A percentile compares a stretch with the other conserved stretches of the same genome.
Conservation (phyloP, 1,140 invertebrate genomes). For the Hylaeus volcanicus region DNA sequence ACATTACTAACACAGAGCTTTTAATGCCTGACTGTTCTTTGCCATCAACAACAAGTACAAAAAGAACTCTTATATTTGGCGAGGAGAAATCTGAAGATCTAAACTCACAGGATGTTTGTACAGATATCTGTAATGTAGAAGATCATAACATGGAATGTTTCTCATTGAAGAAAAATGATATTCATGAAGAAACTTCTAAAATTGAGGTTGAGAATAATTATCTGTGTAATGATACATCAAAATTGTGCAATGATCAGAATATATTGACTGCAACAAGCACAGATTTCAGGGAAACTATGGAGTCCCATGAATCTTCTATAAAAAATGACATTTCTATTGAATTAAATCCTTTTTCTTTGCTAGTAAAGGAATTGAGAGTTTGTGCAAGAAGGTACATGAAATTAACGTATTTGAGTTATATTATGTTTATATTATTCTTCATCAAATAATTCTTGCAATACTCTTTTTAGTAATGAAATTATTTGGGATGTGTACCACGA, state of each 20-base stretch:
- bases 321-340: background rate
- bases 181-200: background rate
- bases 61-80: background rate
- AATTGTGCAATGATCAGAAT: background rate
- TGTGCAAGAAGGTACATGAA: slow-evolving; percentile 44
- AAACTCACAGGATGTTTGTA: background rate
- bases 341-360: slow-evolving; percentile 43
- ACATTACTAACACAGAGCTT: background rate
- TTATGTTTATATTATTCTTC: background rate
- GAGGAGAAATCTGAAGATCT: too few species aligned
- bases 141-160: background rate
- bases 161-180: background rate
- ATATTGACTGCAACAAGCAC: background rate
- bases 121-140: slow-evolving; percentile 9
- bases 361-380: slow-evolving; percentile 49
- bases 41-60: too few species aligned
- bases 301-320: background rate
- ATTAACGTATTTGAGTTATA: background rate
- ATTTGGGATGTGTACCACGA: slow-evolving; percentile 66
- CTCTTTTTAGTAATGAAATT: slow-evolving; percentile 64
- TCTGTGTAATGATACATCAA: background rate
- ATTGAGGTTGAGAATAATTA: background rate
- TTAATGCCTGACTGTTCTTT: background rate
- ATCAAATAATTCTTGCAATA: background rate
- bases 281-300: background rate